Percentiles rank a stretch among this genome's conserved stretches.
phyloP scores from a whole-genome alignment of 2,888 invertebrate species.

The Caenorhabditis panamensis region DNA sequence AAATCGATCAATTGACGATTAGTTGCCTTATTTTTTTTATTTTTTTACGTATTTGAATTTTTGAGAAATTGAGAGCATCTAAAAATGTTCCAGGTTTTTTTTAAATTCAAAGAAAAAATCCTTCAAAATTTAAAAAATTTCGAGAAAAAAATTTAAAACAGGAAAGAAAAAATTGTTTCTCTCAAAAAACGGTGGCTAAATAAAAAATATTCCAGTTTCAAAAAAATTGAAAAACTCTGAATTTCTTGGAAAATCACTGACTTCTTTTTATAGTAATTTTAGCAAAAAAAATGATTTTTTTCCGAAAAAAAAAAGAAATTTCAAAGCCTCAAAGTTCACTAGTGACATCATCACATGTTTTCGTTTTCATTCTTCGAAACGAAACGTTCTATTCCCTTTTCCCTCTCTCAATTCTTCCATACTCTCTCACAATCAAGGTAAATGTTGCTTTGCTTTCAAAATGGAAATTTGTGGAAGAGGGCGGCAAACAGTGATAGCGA shows the following conservation, averaged over 20 bases:
- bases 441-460: too few relatives aligned
- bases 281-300: too few relatives aligned
- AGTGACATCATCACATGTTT: slow-evolving; percentile 21
- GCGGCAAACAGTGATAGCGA: too few relatives aligned
- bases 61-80: not conserved
- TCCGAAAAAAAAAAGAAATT: not conserved
- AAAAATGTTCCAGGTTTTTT: not conserved
- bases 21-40: not conserved
- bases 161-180: too few relatives aligned
- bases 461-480: too few relatives aligned
- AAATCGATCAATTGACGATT: too few relatives aligned
- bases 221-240: too few relatives aligned
- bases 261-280: too few relatives aligned
- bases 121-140: not conserved
- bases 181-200: too few relatives aligned
- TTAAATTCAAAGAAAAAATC: not conserved
- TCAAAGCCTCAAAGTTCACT: not conserved
- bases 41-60: not conserved
- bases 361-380: slow-evolving; percentile 14
- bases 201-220: too few relatives aligned
- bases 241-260: too few relatives aligned
- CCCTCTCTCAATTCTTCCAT: not conserved
- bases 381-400: slow-evolving; percentile 2
- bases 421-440: not conserved
- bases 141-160: not conserved